Base-by-base conservation (phyloP, 2,888 invertebrate species). In the Hedya salicella region DNA sequence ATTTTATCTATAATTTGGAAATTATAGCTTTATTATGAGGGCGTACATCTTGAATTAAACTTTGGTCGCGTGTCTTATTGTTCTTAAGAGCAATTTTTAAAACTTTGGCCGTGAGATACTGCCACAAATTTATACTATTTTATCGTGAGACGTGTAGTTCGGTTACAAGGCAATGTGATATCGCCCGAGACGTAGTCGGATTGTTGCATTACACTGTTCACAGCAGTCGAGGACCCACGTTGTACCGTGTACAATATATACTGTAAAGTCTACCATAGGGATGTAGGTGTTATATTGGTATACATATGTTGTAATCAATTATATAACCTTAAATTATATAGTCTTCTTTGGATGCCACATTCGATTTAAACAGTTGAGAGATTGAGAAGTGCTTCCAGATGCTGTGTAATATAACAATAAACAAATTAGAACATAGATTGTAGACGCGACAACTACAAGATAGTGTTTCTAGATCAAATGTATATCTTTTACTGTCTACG, bases 221-320 rank as follows among this genome's bases (percentile, higher is more conserved):
- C 40, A 11, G 2, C 57, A 13, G 13, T 11, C 8, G 25, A 25
- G 17, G 4, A 19, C 44, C 36, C 40, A 21, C 39, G 5, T 25
- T 44, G 52, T 50, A 17, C 42, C 14, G 25, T 46, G 52, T 52
- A 46, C 25, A 50, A 57, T 42, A 16, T 44, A 2, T 44, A n/a
- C n/a, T 17, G 8, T 56, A 36, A 17, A 42, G 40, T 46, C 46
- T 54, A 25, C 13, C 36, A 44, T 70, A 68, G 71, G 67, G 71
- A 68, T 76, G 78, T 85, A 86, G 84, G 83, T 87, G 86, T 83
- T 86, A 83, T 84, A 84, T 86, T 84, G 78, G 85, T 76, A 74
- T 69, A 69, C 70, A 59, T 53, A 70, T 64, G 50, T 64, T 48
- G 62, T 72, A 64, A 67, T 49, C 46, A 60, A 50, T 60, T 48